These are phyloP conservation scores for Gari tellinella DNA, from an alignment of 2,888 invertebrate species.

Conservation along the genomic window DNA sequence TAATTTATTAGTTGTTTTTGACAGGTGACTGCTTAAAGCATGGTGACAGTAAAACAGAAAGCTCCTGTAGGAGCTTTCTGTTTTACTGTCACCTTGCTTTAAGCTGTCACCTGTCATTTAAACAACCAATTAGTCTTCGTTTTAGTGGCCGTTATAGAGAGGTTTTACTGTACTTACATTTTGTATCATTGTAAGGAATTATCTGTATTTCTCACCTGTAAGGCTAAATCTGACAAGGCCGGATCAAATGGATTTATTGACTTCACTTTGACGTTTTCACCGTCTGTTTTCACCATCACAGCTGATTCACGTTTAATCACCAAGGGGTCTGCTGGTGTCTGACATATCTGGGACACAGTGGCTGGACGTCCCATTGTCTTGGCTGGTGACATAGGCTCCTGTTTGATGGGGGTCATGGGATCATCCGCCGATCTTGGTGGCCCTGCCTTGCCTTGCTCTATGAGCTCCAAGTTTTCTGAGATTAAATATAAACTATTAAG, in stretches of 20 bases:
- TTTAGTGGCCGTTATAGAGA: too few species aligned
- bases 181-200: too few species aligned
- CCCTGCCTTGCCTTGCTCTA: slow-evolving; percentile 80
- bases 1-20: too few species aligned
- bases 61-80: too few species aligned
- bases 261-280: slow-evolving; percentile 34
- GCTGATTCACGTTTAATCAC: slow-evolving; percentile 35
- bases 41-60: too few species aligned
- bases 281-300: slow-evolving; percentile 47
- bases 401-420: slow-evolving; percentile 38
- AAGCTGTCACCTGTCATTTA: too few species aligned
- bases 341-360: slow-evolving; percentile 17
- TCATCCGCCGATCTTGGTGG: slow-evolving; percentile 45
- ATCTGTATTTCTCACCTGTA: slow-evolving; percentile 65
- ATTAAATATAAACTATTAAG: too few species aligned
- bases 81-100: too few species aligned
- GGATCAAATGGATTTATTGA: slow-evolving; percentile 64
- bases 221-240: slow-evolving; percentile 70
- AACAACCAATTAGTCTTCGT: too few species aligned
- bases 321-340: slow-evolving; percentile 14
- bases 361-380: slow-evolving; percentile 24
- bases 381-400: slow-evolving; percentile 40
- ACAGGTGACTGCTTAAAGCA: too few species aligned
- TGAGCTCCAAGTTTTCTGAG: slow-evolving; percentile 80
- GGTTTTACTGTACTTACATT: too few species aligned